Evolutionary conservation across 2,113 vertebrate species (phyloP).

Genomic region (Origma solitaria): DNA sequence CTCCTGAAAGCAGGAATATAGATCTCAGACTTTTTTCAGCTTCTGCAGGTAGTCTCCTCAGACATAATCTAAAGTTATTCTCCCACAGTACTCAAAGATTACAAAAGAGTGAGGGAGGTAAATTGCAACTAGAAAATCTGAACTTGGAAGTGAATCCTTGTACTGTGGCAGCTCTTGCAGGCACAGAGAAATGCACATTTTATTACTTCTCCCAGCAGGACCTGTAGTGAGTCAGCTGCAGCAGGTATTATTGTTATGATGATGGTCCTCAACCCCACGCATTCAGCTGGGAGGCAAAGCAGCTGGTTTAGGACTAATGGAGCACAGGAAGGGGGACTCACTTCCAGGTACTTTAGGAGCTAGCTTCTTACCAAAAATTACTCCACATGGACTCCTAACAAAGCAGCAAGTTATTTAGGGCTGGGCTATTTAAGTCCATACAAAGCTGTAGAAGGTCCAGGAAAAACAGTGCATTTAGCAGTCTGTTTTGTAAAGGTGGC

Average conservation of each 20-base stretch:
- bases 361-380: neutral
- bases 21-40: neutral
- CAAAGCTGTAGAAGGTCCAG: neutral
- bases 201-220: slow-evolving; percentile 11
- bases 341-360: neutral
- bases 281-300: neutral
- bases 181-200: neutral
- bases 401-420: neutral
- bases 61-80: neutral
- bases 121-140: neutral
- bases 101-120: neutral
- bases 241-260: neutral
- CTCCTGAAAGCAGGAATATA: neutral
- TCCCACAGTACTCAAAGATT: neutral
- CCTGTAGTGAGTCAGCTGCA: neutral
- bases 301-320: neutral
- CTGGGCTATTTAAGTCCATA: neutral
- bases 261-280: neutral
- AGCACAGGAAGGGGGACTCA: neutral
- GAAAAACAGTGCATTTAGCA: neutral
- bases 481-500: neutral
- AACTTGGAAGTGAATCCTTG: neutral
- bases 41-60: neutral
- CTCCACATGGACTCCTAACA: neutral
- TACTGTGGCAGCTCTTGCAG: neutral